Evolutionary conservation across 2,797 vertebrate genomes (phyloP), one percentile per base, ranked within the genome.

Genomic region (Oryzias sinensis): DNA sequence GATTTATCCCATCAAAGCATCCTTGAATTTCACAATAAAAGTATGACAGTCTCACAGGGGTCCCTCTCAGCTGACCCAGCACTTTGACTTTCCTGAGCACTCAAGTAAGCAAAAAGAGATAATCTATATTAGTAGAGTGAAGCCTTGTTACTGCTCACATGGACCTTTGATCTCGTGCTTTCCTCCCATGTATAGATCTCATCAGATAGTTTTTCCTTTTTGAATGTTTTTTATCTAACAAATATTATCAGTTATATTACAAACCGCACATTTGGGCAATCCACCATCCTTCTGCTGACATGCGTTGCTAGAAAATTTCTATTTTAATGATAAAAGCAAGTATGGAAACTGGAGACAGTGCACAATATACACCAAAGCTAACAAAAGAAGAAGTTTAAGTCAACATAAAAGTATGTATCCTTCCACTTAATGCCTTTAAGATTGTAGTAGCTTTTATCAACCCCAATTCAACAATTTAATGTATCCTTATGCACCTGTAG

Each of bases 81-180:
- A 56, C 41, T 65, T 59, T 46, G 22, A 59, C 44, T 59, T 49
- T 33, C 41, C 54, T 62, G 55, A 7, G 6, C 59, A 67, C 45
- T 77, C 56, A 58, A 27, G 54, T 62, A 66, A 72, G 72, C 53
- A 77, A 77, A 77, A 72, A 54, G 69, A 66, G 24, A 65, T 80
- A 81, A 72, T 83, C 62, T 72, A 72, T 66, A 67, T 45, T 18
- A 50, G 55, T 82, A 67, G 46, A 76, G 56, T 76, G 76, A 63
- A 40, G 18, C 46, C 44, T 67, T 70, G 79, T 81, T 64, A 75
- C 76, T 66, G 70, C 62, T 75, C 58, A 62, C 62, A 53, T 6
- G 56, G 57, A 82, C 70, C 68, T 77, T 72, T 72, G 70, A 62
- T 62, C 77, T 71, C 59, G 50, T 69, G 61, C 49, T 71, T 70